Conservation (phyloP, 2,113 vertebrate species). For the Myotis yumanensis region DNA sequence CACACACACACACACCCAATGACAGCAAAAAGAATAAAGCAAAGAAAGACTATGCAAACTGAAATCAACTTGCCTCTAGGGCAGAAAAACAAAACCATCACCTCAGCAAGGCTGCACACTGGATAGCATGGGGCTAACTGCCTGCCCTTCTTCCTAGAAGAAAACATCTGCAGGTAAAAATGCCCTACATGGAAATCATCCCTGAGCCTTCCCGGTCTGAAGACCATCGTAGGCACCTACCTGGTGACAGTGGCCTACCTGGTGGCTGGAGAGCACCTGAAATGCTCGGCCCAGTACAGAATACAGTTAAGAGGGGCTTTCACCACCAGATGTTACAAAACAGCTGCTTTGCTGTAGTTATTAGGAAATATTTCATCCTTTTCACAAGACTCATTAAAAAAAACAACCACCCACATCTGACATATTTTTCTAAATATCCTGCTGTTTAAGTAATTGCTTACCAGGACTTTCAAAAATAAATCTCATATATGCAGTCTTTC, state of each 20-base stretch:
- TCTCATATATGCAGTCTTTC: neutral
- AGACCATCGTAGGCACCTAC: neutral
- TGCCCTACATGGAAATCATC: neutral
- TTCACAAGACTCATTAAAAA: neutral
- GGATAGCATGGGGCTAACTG: neutral
- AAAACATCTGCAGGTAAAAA: neutral
- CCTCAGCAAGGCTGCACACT: neutral
- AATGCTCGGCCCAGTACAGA: neutral
- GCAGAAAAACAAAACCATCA: neutral
- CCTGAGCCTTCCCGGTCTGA: accelerated
- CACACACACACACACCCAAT: no score
- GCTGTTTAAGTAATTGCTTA: neutral
- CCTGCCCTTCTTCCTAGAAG: neutral
- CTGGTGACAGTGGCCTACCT: neutral
- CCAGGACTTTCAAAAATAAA: neutral
- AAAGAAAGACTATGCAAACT: neutral
- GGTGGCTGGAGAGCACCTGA: neutral
- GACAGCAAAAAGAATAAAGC: neutral
- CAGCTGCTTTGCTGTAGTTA: neutral
- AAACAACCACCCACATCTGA: neutral
- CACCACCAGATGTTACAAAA: constrained; percentile 59
- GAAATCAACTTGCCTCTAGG: neutral
- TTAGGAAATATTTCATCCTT: constrained; percentile 54
- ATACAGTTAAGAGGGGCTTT: neutral
- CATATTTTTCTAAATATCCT: neutral